Evolutionary conservation across 2,113 vertebrate genomes (phyloP).

Genomic region (Prochilodus magdalenae): DNA sequence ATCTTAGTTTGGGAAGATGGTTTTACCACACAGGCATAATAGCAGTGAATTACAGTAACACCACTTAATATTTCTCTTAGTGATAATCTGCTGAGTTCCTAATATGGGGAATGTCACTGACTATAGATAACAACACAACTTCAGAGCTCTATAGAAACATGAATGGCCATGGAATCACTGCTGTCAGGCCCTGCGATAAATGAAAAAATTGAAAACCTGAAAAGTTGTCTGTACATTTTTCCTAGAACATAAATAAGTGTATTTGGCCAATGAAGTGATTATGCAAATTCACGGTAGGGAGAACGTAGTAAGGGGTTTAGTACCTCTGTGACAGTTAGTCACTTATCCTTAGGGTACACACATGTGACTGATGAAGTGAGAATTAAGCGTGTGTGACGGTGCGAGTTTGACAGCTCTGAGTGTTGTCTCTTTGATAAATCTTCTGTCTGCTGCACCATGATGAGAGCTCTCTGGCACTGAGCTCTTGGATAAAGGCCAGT

Average conservation of each 20-base stretch:
- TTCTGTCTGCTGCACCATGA: background rate
- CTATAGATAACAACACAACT: too few species aligned
- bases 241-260: background rate
- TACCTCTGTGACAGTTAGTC: background rate
- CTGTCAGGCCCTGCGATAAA: too few species aligned
- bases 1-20: too few species aligned
- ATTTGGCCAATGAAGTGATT: background rate
- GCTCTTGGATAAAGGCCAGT: slow-evolving; percentile 12
- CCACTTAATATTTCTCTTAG: too few species aligned
- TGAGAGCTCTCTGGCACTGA: background rate
- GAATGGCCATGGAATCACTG: too few species aligned
- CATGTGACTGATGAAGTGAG: background rate
- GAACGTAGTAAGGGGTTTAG: background rate
- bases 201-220: too few species aligned
- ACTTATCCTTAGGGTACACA: background rate
- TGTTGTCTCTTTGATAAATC: background rate
- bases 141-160: too few species aligned
- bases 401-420: background rate
- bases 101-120: too few species aligned
- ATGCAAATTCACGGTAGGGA: background rate
- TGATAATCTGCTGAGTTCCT: too few species aligned
- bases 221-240: background rate
- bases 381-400: background rate
- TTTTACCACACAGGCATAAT: too few species aligned
- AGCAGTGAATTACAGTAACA: too few species aligned